Conservation (phyloP, 2,113 vertebrate genomes). For the Haliaeetus leucogaster region DNA sequence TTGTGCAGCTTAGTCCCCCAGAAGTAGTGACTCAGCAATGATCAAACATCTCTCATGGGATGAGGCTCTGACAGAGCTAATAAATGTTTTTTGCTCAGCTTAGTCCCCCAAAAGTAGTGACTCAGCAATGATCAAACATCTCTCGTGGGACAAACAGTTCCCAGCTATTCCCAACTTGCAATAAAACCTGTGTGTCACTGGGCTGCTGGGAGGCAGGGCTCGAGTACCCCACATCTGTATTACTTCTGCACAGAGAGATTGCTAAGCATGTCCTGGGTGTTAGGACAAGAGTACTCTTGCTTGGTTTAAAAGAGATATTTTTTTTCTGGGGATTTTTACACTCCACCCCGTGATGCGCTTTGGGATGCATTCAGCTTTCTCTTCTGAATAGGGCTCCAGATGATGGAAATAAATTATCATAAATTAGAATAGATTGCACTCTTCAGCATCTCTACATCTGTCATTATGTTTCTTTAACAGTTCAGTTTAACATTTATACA, state of each 20-base stretch:
- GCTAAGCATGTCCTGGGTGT: constrained; percentile 10
- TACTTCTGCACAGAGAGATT: not conserved
- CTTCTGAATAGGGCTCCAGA: constrained; percentile 65
- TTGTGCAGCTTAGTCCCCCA: not conserved
- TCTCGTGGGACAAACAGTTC: constrained; percentile 33
- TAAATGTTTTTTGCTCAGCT: not conserved
- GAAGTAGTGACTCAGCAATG: no score
- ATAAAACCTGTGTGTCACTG: not conserved
- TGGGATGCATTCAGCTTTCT: constrained; percentile 63
- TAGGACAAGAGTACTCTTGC: constrained; percentile 29
- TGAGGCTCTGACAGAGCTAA: not conserved
- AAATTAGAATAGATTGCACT: constrained; percentile 72
- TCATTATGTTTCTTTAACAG: constrained; percentile 71
- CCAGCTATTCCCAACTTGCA: not conserved
- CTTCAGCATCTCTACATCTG: constrained; percentile 71
- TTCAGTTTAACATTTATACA: constrained; percentile 70
- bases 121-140: constrained; percentile 27
- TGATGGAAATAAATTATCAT: constrained; percentile 72
- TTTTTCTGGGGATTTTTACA: constrained; percentile 47
- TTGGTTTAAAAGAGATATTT: constrained; percentile 1
- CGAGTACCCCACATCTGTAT: constrained; percentile 1
- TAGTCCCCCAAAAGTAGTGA: not conserved
- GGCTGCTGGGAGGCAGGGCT: not conserved
- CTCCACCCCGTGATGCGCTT: constrained; percentile 42
- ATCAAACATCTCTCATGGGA: no score